Evolutionary conservation across 2,888 invertebrate genomes (phyloP), one percentile per base, ranked within the genome.

Genomic region (Fragum sueziense): DNA sequence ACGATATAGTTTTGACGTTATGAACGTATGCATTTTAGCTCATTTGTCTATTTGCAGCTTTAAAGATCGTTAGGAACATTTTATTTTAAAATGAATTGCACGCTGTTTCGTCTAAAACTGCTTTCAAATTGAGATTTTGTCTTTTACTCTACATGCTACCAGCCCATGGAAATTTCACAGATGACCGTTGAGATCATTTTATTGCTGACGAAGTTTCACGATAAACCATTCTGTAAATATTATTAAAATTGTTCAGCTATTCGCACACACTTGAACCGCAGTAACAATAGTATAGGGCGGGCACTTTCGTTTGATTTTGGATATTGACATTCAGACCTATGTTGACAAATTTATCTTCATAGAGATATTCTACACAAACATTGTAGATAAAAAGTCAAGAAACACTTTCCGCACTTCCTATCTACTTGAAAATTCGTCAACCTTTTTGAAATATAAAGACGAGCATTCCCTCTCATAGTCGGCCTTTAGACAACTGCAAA

Each of bases 261-360:
- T 17, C 7, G 7, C 41, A 20, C 22, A 37, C 65, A 65, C 65
- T 65, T 65, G 65, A 65, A 41, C 14, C 25, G n/a, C 22, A 4
- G 65, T 41, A 41, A 41, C 65, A 65, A 37, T 41, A 37, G n/a
- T 7, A 22, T 27, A 27, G 47, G 65, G 65, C 41, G 47, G 33
- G 65, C 31, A 25, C 27, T 41, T 65, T 65, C 65, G 65, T 65
- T 65, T 65, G 65, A 33, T 41, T 57, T 41, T 37, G 9, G 14
- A 0, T 65, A 41, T 65, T 65, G 65, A 65, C 65, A 65, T 27
- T 65, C 14, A 41, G 25, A 9, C 65, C 65, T 41, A 37, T 65
- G 65, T 65, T 65, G 65, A 65, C 65, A 65, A 65, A 65, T 41
- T 65, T 65, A 65, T 65, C 65, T 65, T 37, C 29, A 20, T 41